Conservation (phyloP, 2,797 vertebrate species). For the Odontamblyopus lacepedii region DNA sequence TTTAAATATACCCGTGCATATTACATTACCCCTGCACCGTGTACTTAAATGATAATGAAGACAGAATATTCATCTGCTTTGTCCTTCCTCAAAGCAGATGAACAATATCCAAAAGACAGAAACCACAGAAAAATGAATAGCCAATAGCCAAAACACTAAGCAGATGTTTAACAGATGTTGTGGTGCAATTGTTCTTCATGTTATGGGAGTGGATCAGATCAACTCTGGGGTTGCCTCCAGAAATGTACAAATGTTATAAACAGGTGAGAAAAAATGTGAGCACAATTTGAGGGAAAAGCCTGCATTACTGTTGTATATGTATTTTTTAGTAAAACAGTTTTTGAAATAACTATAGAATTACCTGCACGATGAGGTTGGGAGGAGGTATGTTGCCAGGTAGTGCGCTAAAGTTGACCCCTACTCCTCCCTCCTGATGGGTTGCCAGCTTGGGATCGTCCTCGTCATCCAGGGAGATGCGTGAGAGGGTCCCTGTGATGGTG, state of each 20-base stretch:
- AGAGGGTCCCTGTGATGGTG: slow-evolving; percentile 96
- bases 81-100: background rate
- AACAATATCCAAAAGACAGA: background rate
- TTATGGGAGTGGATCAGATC: background rate
- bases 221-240: background rate
- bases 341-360: slow-evolving; percentile 17
- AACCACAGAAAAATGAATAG: background rate
- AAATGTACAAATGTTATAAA: background rate
- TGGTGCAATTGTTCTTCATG: background rate
- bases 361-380: slow-evolving; percentile 87
- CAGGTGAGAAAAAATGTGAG: background rate
- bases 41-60: background rate
- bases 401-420: slow-evolving; percentile 90
- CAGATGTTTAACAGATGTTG: slow-evolving; percentile 3
- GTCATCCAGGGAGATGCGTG: slow-evolving; percentile 95
- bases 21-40: background rate
- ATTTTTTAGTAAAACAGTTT: background rate
- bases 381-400: slow-evolving; percentile 94
- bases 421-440: slow-evolving; percentile 85
- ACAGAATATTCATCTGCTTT: background rate
- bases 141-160: background rate
- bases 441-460: slow-evolving; percentile 95
- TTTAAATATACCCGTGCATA: background rate
- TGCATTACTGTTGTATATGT: background rate
- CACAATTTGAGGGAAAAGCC: background rate